Base-by-base conservation (phyloP, 2,113 vertebrate species). In the Megaceryle maxima region DNA sequence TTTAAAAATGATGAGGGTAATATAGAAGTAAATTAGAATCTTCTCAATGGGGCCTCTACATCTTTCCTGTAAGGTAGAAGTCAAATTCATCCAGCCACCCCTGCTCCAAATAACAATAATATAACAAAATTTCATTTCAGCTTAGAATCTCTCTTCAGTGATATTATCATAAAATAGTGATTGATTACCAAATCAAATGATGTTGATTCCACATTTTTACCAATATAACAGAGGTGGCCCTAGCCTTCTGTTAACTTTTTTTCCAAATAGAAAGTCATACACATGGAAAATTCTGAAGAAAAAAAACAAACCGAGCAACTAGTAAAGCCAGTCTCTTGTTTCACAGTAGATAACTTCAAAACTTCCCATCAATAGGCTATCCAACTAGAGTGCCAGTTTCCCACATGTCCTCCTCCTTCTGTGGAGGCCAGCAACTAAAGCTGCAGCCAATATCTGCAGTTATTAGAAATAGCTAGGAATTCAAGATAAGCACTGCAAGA, bases 401-500 rank as follows among this genome's bases (percentile, higher is more conserved):
- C 43, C 85, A 46, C 53, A 44, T 16, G 69, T 90, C 15, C 66
- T 92, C 64, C 21, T 90, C 4, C 48, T 68, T 53, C 33, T 14
- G 22, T 63, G 35, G 39, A 82, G 31, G 51, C 46, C 37, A 80
- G 59, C n/a, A 77, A 48, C 17, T 79, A 62, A 90, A 94, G 70
- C 64, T 89, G 67, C 56, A 94, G 67, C 55, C 74, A 82, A 3
- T 33, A 86, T 68, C 31, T 94, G 59, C 24, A 88, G 72, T 92
- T 91, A 68, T 82, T 92, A 93, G 39, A 92, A 86, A 85, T 8
- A 81, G 37, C 33, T 83, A 83, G 53, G 62, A 85, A 90, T 80
- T 88, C 37, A 88, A 82, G 73, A 87, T 90, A 82, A 95, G 48
- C 72, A 64, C 7, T 92, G 51, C 62, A 88, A 92, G 59, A 84